Conservation (phyloP, 1,140 invertebrate species). For the Stegodyphus mimosarum region DNA sequence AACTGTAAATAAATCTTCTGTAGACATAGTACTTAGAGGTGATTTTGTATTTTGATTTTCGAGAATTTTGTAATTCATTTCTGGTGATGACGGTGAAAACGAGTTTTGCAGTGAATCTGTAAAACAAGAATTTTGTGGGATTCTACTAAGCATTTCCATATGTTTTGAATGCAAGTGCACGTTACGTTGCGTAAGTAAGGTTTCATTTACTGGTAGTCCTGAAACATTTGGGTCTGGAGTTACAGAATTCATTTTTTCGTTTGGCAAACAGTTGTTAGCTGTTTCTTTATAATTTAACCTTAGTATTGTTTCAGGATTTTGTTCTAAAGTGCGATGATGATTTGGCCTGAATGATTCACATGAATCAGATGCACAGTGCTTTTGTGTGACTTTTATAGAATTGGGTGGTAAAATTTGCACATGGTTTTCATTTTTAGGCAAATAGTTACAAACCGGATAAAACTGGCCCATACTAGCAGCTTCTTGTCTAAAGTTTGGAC, state of each 20-base stretch:
- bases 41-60: conserved; percentile 12
- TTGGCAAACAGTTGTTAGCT: too few relatives aligned
- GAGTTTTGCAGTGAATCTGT: background rate
- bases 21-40: conserved; percentile 59
- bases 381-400: too few relatives aligned
- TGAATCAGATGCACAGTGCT: too few relatives aligned
- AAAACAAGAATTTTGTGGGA: background rate
- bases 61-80: background rate
- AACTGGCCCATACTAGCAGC: too few relatives aligned
- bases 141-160: background rate
- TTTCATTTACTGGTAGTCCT: conserved; percentile 28
- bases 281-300: too few relatives aligned
- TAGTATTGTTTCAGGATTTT: too few relatives aligned
- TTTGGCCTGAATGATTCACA: too few relatives aligned
- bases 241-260: background rate
- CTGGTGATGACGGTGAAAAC: background rate
- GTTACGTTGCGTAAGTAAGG: conserved; percentile 28
- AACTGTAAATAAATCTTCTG: conserved; percentile 63
- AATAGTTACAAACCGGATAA: too few relatives aligned
- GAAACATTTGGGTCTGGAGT: conserved; percentile 43
- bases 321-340: too few relatives aligned
- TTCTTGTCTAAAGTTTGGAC: background rate
- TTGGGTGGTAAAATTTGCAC: too few relatives aligned
- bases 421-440: too few relatives aligned
- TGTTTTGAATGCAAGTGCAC: conserved; percentile 34